phyloP scores from a whole-genome alignment of 1,140 invertebrate genomes.

The Leucophenga varia region DNA sequence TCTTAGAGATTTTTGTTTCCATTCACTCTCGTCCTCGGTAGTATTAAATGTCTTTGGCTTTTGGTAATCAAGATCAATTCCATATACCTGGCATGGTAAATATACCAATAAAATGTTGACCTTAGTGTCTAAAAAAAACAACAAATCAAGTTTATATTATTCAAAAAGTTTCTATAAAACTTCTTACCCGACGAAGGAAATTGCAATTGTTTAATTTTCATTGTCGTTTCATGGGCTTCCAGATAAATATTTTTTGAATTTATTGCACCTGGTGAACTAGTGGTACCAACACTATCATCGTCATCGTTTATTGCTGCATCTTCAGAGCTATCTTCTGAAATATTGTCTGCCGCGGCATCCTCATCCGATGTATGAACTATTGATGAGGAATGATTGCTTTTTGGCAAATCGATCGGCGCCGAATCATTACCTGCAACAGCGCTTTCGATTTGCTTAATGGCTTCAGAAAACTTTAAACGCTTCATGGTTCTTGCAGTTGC shows the following conservation, averaged over 20 bases:
- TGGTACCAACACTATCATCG: no score
- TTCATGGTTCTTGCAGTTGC: constrained; percentile 25
- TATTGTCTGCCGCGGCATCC: no score
- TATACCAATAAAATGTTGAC: constrained; percentile 57
- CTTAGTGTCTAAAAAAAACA: no score
- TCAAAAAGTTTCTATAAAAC: no score
- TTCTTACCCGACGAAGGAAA: no score
- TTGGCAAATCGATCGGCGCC: constrained; percentile 23
- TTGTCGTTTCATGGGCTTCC: no score
- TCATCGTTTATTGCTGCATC: no score
- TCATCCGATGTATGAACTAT: not conserved
- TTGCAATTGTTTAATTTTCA: no score
- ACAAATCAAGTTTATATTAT: no score
- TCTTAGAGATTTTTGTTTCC: constrained; percentile 61
- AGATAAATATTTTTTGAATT: no score
- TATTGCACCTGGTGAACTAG: no score
- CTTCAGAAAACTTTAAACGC: constrained; percentile 22
- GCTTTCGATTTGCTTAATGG: constrained; percentile 30
- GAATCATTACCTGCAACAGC: constrained; percentile 25
- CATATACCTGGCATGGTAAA: constrained; percentile 60
- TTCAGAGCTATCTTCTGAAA: no score
- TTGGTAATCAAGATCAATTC: constrained; percentile 59
- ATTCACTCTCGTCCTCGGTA: constrained; percentile 59
- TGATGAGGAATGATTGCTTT: not conserved
- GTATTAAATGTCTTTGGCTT: constrained; percentile 55